Conservation (phyloP, 2,888 invertebrate genomes). For the Drosophila cognata region DNA sequence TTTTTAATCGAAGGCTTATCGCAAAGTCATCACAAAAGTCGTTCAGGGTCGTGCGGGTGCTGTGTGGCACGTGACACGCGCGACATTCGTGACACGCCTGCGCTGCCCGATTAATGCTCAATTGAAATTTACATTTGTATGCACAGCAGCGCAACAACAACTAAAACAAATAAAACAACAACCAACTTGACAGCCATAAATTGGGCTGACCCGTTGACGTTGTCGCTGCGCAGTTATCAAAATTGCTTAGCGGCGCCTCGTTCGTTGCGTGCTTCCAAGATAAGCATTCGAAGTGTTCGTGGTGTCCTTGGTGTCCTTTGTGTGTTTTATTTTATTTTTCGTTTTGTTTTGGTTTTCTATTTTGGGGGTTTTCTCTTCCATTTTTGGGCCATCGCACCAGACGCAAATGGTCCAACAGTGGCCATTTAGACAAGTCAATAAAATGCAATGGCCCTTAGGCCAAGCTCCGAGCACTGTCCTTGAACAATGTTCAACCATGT, state of each 20-base stretch:
- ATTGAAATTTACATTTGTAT: conserved; percentile 73
- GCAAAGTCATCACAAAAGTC: conserved; percentile 48
- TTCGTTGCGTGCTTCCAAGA: conserved; percentile 35
- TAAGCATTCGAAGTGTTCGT: conserved; percentile 63
- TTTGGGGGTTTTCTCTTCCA: neutral
- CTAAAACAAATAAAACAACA: conserved; percentile 5
- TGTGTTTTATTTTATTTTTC: conserved; percentile 1
- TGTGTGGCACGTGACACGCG: conserved; percentile 17
- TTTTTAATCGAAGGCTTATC: conserved; percentile 65
- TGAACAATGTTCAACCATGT: conserved; percentile 2
- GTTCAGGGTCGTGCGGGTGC: conserved; percentile 34
- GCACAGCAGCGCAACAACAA: conserved; percentile 42
- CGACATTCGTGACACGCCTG: conserved; percentile 28
- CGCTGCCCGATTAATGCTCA: conserved; percentile 66
- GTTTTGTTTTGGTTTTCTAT: neutral
- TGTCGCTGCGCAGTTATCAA: conserved; percentile 65
- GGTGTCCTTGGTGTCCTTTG: conserved; percentile 19
- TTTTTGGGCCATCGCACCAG: conserved; percentile 18
- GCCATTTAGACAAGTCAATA: conserved; percentile 40
- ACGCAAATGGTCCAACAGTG: conserved; percentile 16
- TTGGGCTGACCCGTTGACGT: conserved; percentile 52
- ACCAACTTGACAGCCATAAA: conserved; percentile 49
- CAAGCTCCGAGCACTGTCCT: conserved; percentile 5
- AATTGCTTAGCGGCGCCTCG: conserved; percentile 62
- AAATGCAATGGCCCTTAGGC: conserved; percentile 52